phyloP scores from a whole-genome alignment of 2,797 vertebrate species.

The Phyllotis vaccarum region DNA sequence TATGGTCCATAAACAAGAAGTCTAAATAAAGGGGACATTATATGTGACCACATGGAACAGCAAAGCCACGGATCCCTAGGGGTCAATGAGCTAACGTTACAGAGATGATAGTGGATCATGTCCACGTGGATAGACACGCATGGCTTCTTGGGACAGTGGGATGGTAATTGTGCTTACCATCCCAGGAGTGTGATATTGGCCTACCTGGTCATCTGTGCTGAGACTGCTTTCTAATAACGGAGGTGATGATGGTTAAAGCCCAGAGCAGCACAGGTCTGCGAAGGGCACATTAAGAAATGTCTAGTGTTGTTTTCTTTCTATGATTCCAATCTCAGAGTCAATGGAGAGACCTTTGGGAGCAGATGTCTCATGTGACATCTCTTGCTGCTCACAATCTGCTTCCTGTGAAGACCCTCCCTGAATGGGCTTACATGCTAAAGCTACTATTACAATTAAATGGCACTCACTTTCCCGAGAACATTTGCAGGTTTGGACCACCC shows the following conservation, averaged over 20 bases:
- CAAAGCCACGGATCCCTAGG: not conserved
- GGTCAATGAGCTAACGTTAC: not conserved
- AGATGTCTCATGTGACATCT: not conserved
- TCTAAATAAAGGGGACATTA: not conserved
- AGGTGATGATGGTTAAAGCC: not conserved
- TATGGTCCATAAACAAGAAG: not conserved
- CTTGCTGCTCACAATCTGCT: not conserved
- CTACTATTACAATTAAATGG: conserved; percentile 7
- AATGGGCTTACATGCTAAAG: not conserved
- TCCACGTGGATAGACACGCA: not conserved
- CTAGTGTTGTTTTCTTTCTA: too few relatives aligned
- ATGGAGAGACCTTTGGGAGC: not conserved
- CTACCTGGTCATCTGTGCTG: not conserved
- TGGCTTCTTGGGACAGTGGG: not conserved
- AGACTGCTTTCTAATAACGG: not conserved
- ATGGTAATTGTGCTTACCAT: not conserved
- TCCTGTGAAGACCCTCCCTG: conserved; percentile 19
- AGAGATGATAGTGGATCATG: not conserved
- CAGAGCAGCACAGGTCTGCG: not conserved
- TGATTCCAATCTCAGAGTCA: not conserved
- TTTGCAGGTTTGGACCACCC: not conserved
- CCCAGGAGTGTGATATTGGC: not conserved
- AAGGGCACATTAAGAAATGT: not conserved
- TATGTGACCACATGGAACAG: not conserved
- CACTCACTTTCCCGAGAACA: not conserved